A percentile compares a stretch with the other conserved stretches of the same genome.
Evolutionary conservation across 2,888 invertebrate species (phyloP).

Genomic region (Eilema depressum): DNA sequence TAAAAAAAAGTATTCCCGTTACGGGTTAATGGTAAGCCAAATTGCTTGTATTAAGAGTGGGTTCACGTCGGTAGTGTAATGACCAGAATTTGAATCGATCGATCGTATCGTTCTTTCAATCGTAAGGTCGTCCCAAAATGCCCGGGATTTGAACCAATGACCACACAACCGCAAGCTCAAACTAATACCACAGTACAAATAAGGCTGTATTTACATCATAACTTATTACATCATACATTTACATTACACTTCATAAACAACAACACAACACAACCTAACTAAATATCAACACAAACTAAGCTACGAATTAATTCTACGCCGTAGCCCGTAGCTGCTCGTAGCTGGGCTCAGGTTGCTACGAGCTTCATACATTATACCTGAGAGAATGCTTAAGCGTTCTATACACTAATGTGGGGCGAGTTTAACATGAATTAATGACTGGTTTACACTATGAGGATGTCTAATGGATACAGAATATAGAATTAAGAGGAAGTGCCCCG

Average conservation of each 20-base stretch:
- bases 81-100: too few species aligned
- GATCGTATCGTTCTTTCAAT: too few species aligned
- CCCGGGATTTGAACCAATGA: background rate
- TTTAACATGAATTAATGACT: background rate
- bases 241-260: conserved; percentile 1
- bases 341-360: conserved; percentile 44
- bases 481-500: background rate
- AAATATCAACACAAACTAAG: conserved; percentile 8
- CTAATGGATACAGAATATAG: background rate
- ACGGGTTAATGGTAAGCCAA: too few species aligned
- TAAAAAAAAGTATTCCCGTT: too few species aligned
- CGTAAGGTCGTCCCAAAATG: too few species aligned
- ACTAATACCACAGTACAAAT: background rate
- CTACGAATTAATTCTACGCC: conserved; percentile 30
- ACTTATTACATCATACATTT: background rate
- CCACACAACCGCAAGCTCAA: background rate
- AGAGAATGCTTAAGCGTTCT: background rate
- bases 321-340: conserved; percentile 44
- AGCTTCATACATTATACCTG: conserved; percentile 27
- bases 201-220: background rate
- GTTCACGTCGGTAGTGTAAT: too few species aligned
- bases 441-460: background rate
- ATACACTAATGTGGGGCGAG: background rate
- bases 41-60: too few species aligned
- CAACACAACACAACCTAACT: background rate